Evolutionary conservation across 2,797 vertebrate species (phyloP).

Genomic region (Notolabrus celidotus): DNA sequence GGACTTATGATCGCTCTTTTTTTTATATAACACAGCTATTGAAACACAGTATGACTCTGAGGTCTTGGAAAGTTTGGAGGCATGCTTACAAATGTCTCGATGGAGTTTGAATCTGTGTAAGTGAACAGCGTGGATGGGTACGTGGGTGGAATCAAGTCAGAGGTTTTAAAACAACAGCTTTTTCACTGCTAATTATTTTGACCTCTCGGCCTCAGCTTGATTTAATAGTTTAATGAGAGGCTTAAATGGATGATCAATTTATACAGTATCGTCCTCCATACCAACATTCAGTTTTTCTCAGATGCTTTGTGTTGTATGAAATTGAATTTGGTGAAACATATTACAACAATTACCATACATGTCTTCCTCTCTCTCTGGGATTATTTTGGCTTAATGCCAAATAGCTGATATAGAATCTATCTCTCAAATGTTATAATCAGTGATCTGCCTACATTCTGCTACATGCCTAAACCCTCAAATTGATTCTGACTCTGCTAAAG

Average conservation of each 20-base stretch:
- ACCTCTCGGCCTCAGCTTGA: background rate
- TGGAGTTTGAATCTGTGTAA: conserved; percentile 6
- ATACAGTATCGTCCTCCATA: background rate
- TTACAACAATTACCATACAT: background rate
- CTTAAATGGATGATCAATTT: background rate
- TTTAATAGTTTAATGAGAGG: background rate
- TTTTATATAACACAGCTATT: conserved; percentile 13
- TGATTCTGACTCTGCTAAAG: no score
- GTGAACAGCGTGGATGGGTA: conserved; percentile 7
- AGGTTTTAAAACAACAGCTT: background rate
- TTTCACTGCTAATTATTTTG: background rate
- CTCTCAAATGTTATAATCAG: no score
- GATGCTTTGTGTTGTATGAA: background rate
- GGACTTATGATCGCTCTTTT: background rate
- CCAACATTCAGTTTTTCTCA: background rate
- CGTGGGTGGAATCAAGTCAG: conserved; percentile 1
- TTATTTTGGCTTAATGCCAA: background rate
- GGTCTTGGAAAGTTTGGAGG: conserved; percentile 4
- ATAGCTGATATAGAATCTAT: no score
- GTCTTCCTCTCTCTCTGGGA: background rate
- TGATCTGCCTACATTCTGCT: no score
- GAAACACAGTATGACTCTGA: background rate
- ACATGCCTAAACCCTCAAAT: no score
- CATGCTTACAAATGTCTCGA: conserved; percentile 2
- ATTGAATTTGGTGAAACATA: background rate